Base-by-base conservation (phyloP, 1,140 invertebrate species). In the Eupristina koningsbergeri region DNA sequence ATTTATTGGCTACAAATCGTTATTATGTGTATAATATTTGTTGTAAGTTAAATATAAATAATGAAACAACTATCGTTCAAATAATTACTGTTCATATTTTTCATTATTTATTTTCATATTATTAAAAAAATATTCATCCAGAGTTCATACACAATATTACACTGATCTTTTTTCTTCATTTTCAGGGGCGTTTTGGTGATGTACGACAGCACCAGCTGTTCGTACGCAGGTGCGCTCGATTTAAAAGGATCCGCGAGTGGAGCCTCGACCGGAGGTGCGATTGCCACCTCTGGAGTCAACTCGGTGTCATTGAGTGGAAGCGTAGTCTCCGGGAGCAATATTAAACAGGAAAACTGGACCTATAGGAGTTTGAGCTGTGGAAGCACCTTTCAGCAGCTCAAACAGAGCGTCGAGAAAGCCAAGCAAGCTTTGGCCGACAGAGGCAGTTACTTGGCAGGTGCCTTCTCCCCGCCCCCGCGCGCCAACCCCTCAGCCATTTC, bases 201-300 rank as follows among this genome's bases (percentile, higher is more conserved):
- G 96, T 97, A 97, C 94, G 96, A 97, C 94, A 97, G 96, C 92
- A 96, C 96, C 88, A 92, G 92, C 91, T 97, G 96, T 93, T 97
- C 96, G 91, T 97, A 97, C 93, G 96, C 96, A 90, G 96, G 95
- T 90, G 96, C 96, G 88, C 93, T 97, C 87, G 96, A 97, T 91
- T 93, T 97, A 88, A 97, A 97, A 92, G 94, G 96, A 88, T 94
- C 93, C 93, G 86, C 94, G 93, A 88, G 83, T 53, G 89, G 86
- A 71, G 88, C 86, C 63, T 83, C 34, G 17, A 63, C 86, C 11
- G 63, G 29, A 93, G 93, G 74, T 84, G 94, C 83, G 85, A 76
- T 89, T 47, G 85, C 88, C 80, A 86, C 89, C 83, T 86, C 89
- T 73, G 88, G 88, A 71, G 86, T 87, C 61, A 87, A 88, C 84